phyloP scores from a whole-genome alignment of 2,888 invertebrate species.

The Buathra laborator region DNA sequence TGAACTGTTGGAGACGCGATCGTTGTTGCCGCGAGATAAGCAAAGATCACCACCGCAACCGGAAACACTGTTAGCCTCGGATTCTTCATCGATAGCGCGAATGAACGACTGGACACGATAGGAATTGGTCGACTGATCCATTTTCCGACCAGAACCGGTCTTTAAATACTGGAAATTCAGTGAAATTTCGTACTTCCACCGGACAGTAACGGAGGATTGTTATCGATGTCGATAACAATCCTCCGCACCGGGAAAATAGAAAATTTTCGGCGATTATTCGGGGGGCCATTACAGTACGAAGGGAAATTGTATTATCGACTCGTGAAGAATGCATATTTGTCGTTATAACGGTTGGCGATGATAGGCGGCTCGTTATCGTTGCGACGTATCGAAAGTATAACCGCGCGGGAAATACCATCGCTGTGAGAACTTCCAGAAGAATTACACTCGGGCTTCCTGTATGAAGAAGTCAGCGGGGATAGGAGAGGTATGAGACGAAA shows the following conservation, averaged over 20 bases:
- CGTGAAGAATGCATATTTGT: constrained; percentile 6
- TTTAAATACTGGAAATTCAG: constrained; percentile 38
- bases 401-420: constrained; percentile 35
- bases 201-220: not conserved
- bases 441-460: constrained; percentile 56
- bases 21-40: not conserved
- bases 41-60: not conserved
- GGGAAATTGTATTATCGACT: not conserved
- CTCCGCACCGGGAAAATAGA: not conserved
- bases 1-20: not conserved
- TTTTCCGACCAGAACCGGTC: not conserved
- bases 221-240: not conserved
- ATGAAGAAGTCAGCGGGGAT: constrained; percentile 14
- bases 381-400: constrained; percentile 36
- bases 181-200: not conserved
- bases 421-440: constrained; percentile 48
- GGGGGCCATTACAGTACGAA: not conserved
- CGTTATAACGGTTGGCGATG: not conserved
- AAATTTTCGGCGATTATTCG: not conserved
- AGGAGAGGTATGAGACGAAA: constrained; percentile 32
- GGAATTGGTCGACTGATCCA: constrained; percentile 22
- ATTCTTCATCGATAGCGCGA: constrained; percentile 34
- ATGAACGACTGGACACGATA: constrained; percentile 2
- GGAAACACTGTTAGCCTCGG: constrained; percentile 2
- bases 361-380: constrained; percentile 29